phyloP scores from a whole-genome alignment of 2,888 invertebrate genomes.

The Orchestes rusci region DNA sequence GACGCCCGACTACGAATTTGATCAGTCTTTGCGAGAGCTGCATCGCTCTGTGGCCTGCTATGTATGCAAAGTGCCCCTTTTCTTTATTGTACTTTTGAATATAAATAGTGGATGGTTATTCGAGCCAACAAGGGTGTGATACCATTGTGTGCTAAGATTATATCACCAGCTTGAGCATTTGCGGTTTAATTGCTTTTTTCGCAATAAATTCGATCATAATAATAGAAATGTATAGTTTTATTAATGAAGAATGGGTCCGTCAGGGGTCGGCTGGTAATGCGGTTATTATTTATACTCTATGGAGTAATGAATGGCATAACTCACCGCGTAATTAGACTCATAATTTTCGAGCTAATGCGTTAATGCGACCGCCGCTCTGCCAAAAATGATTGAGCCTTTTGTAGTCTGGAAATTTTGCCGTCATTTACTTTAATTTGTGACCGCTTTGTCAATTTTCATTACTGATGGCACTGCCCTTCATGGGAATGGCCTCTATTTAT shows the following conservation, averaged over 20 bases:
- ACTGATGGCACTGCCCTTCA: too few relatives aligned
- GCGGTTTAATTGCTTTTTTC: too few relatives aligned
- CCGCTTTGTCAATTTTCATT: constrained; percentile 21
- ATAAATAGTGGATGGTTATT: constrained; percentile 13
- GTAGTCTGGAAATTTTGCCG: constrained; percentile 22
- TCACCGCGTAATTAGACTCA: constrained; percentile 45
- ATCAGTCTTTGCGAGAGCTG: constrained; percentile 32
- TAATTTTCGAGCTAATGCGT: constrained; percentile 44
- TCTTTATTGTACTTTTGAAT: constrained; percentile 17
- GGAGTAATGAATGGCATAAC: constrained; percentile 45
- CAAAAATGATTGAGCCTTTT: constrained; percentile 41
- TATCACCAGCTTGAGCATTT: too few relatives aligned
- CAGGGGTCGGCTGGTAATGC: constrained; percentile 40
- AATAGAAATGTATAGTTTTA: too few relatives aligned
- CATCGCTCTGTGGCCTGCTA: constrained; percentile 27
- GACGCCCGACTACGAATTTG: constrained; percentile 33
- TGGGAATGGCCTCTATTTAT: too few relatives aligned
- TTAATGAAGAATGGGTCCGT: too few relatives aligned
- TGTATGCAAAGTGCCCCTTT: constrained; percentile 29
- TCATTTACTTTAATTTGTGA: constrained; percentile 23
- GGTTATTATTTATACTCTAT: constrained; percentile 43
- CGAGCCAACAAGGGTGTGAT: too few relatives aligned
- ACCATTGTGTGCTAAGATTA: too few relatives aligned
- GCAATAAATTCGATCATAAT: too few relatives aligned
- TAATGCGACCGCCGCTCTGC: constrained; percentile 39